Percentiles rank a stretch among this genome's conserved stretches.
Evolutionary conservation across 1,140 invertebrate genomes (phyloP).

Genomic region (Gonatopus flavifemur): DNA sequence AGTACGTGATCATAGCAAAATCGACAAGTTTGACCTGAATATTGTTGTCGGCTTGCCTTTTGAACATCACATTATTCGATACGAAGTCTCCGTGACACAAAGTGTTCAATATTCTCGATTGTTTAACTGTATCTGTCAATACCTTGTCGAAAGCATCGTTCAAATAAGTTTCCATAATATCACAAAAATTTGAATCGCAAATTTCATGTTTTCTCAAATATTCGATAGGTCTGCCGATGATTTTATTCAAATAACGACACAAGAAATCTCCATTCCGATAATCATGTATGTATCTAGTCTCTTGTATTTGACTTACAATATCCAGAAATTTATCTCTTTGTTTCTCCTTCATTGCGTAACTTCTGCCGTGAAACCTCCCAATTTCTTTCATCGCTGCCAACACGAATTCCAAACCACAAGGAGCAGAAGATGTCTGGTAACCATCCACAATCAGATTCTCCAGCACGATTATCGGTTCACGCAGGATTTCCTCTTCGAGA

Average conservation of each 20-base stretch:
- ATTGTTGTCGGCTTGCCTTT: conserved; percentile 15
- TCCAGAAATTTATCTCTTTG: conserved; percentile 30
- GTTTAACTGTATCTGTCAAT: conserved; percentile 13
- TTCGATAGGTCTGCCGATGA: conserved; percentile 7
- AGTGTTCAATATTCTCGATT: conserved; percentile 31
- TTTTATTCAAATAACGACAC: background rate
- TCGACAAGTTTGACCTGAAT: conserved; percentile 45
- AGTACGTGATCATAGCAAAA: conserved; percentile 41
- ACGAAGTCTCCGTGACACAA: conserved; percentile 49
- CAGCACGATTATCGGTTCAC: conserved; percentile 27
- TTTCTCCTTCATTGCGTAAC: conserved; percentile 37
- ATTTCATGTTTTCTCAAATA: conserved; percentile 9
- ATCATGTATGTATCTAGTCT: conserved; percentile 13
- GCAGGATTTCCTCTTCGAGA: background rate
- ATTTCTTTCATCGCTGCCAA: conserved; percentile 36
- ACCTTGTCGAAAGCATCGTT: conserved; percentile 12
- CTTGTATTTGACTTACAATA: conserved; percentile 24
- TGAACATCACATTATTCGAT: conserved; percentile 46
- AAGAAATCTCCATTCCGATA: background rate
- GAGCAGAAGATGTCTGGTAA: conserved; percentile 12
- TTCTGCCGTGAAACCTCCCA: conserved; percentile 44
- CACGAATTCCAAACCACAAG: conserved; percentile 26
- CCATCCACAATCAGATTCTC: conserved; percentile 32
- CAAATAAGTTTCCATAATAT: conserved; percentile 21
- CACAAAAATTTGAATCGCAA: conserved; percentile 20